Evolutionary conservation across 2,797 vertebrate genomes (phyloP).

Genomic region (Podarcis lilfordi): DNA sequence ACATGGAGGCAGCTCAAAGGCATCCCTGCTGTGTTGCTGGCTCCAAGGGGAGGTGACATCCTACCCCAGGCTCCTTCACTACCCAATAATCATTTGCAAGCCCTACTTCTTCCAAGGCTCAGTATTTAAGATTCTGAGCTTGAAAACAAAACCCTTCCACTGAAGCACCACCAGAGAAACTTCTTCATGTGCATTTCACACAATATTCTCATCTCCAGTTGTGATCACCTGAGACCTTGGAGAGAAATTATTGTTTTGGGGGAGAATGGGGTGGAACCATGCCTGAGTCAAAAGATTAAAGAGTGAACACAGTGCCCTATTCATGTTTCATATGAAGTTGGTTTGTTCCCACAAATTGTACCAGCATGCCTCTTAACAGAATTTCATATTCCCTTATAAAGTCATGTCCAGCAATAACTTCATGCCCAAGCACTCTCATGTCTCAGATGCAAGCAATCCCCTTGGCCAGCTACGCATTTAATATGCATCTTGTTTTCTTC

Average conservation of each 20-base stretch:
- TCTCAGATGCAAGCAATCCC: not conserved
- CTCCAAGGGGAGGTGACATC: not conserved
- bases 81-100: not conserved
- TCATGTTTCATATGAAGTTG: not conserved
- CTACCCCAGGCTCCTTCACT: not conserved
- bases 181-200: not conserved
- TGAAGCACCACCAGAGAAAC: constrained; percentile 7
- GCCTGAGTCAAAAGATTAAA: not conserved
- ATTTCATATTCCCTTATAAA: constrained; percentile 42
- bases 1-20: not conserved
- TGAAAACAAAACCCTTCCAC: not conserved
- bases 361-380: constrained; percentile 10
- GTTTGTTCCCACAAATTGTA: constrained; percentile 1
- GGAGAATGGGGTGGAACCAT: not conserved
- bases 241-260: not conserved
- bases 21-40: not conserved
- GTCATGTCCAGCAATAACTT: constrained; percentile 20
- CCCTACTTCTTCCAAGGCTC: not conserved
- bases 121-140: not conserved
- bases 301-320: not conserved
- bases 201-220: not conserved
- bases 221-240: not conserved
- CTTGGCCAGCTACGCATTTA: not conserved
- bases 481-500: not conserved
- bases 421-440: constrained; percentile 21